These are phyloP conservation scores for Pimephales promelas DNA, from an alignment of 2,113 vertebrate species.

Conservation along the genomic window DNA sequence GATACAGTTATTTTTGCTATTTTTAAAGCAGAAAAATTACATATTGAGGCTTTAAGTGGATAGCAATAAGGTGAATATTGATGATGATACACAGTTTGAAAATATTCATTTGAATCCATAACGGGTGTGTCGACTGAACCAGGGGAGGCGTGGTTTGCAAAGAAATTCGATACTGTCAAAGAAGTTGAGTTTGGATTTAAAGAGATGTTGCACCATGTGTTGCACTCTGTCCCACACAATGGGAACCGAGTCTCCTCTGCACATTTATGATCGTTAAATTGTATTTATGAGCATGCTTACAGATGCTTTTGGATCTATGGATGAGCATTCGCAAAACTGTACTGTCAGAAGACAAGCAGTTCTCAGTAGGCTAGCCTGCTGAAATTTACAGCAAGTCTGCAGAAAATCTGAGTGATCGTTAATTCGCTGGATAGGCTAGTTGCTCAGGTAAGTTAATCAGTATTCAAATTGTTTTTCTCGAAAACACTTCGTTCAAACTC, in stretches of 20 bases:
- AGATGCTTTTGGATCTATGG: constrained; percentile 9
- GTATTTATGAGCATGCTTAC: neutral
- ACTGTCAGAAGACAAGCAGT: neutral
- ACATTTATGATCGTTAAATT: neutral
- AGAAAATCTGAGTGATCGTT: neutral
- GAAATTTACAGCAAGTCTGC: neutral
- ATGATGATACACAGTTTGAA: neutral
- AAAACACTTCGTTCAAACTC: neutral
- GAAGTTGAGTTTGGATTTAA: constrained; percentile 72
- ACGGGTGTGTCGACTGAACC: neutral
- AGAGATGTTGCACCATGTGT: constrained; percentile 59
- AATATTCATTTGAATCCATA: constrained; percentile 11
- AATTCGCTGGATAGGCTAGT: neutral
- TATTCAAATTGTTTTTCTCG: neutral
- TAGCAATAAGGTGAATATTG: neutral
- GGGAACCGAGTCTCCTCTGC: neutral
- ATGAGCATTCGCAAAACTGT: neutral
- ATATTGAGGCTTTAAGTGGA: too few relatives aligned
- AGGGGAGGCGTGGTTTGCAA: constrained; percentile 66
- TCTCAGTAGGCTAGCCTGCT: neutral
- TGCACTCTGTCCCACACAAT: constrained; percentile 50
- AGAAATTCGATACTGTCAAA: constrained; percentile 56
- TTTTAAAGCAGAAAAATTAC: too few relatives aligned
- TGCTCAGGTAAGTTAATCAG: constrained; percentile 8
- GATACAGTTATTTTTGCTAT: too few relatives aligned